Base-by-base conservation (phyloP, 2,113 vertebrate species). In the Embiotoca jacksoni region DNA sequence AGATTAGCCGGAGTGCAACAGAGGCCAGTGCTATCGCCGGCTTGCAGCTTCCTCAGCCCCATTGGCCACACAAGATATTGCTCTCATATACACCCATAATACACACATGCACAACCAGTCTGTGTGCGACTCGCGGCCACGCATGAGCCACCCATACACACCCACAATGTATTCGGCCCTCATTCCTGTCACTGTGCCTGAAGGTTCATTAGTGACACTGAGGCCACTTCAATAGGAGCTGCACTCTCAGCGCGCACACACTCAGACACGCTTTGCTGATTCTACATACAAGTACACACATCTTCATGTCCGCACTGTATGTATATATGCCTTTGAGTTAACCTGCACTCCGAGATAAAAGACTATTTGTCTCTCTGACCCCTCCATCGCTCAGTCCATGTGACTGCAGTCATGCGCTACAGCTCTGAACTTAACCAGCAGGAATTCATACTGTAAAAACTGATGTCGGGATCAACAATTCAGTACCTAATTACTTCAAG, bases 181-280 rank as follows among this genome's bases (percentile, higher is more conserved):
- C 23, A 44, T 78, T 80, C 62, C 75, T 74, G 54, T 78, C 69
- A 32, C 71, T 80, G 72, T 60, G 87, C 86, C 90, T 76, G 66
- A 81, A 81, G 87, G 91, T 90, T 92, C 88, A 92, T 92, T 92
- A 90, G 87, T 83, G 81, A 88, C 88, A 90, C 80, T 79, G 72
- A 85, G 80, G 83, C 87, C 84, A 86, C 71, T 90, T 92, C 83
- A 92, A 87, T 87, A 62, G 86, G 62, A 76, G 76, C 59, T 65
- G 81, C 67, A 75, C 89, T 85, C 73, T 83, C 55, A 72, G 49
- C 37, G 15, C 37, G 15, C 63, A 54, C 11, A 16, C 9, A 35
- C 10, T 8, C n/a, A 30, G 37, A 49, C 57, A 41, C 52, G 56
- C 47, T 72, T 67, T 84, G 39, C 36, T 78, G 73, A 61, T 61